Percentiles rank a stretch among this genome's conserved stretches.
These are phyloP conservation scores for Trichomycterus rosablanca DNA, from an alignment of 2,113 vertebrate genomes.

Conservation along the genomic window DNA sequence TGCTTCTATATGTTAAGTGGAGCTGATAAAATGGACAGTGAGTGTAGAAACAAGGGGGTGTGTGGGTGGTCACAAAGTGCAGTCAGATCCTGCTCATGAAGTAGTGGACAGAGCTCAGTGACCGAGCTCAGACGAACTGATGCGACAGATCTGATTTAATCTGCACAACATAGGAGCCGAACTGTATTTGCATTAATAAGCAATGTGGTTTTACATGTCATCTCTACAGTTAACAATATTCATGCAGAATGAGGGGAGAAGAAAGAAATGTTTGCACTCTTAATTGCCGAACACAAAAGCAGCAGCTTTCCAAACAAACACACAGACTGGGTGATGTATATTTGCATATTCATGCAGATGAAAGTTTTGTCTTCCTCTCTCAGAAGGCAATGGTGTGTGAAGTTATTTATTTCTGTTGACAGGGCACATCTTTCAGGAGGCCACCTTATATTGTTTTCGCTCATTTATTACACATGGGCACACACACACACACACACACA, in stretches of 20 bases:
- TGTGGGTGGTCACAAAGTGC: too few species aligned
- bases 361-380: constrained; percentile 36
- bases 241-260: constrained; percentile 36
- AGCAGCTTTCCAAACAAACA: constrained; percentile 65
- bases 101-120: not conserved
- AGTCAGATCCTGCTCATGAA: too few species aligned
- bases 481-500: not conserved
- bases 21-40: too few species aligned
- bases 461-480: constrained; percentile 43
- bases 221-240: constrained; percentile 45
- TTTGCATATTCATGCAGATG: constrained; percentile 67
- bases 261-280: constrained; percentile 67
- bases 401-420: constrained; percentile 55
- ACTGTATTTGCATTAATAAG: constrained; percentile 44
- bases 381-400: constrained; percentile 51
- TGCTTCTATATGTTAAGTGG: too few species aligned
- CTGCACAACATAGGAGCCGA: constrained; percentile 22
- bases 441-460: constrained; percentile 49
- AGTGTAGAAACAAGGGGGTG: too few species aligned
- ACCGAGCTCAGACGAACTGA: constrained; percentile 20
- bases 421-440: constrained; percentile 47
- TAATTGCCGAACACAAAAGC: constrained; percentile 72
- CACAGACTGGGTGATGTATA: constrained; percentile 54
- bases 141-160: constrained; percentile 22
- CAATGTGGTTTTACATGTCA: constrained; percentile 37